phyloP scores from a whole-genome alignment of 1,140 invertebrate species.

The Zaprionus camerounensis region DNA sequence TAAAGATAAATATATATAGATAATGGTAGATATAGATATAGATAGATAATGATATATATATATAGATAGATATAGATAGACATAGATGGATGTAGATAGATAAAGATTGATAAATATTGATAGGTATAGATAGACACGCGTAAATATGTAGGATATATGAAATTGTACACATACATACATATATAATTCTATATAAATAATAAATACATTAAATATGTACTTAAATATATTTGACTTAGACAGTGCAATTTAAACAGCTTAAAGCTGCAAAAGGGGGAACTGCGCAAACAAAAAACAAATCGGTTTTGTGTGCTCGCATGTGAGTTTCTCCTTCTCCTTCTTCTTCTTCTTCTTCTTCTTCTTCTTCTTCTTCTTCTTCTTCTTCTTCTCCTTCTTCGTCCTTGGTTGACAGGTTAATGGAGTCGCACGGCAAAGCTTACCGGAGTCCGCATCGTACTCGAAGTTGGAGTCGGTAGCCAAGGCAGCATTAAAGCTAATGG shows the following conservation, averaged over 20 bases:
- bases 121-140: no score
- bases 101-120: background rate
- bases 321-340: background rate
- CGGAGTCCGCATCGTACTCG: background rate
- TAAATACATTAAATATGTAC: no score
- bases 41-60: no score
- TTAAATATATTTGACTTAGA: no score
- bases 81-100: no score
- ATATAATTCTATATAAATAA: no score
- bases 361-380: no score
- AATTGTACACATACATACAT: constrained; percentile 3
- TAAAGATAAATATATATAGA: no score
- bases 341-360: no score
- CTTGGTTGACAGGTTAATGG: constrained; percentile 29
- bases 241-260: no score
- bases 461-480: background rate
- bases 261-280: background rate
- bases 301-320: background rate
- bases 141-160: constrained; percentile 9
- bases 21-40: no score
- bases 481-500: constrained; percentile 1
- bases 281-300: background rate
- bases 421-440: background rate
- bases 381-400: background rate
- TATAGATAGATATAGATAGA: no score